A percentile compares a stretch with the other conserved stretches of the same genome.
Evolutionary conservation across 2,113 vertebrate genomes (phyloP).

Genomic region (Rhabdornis inornatus): DNA sequence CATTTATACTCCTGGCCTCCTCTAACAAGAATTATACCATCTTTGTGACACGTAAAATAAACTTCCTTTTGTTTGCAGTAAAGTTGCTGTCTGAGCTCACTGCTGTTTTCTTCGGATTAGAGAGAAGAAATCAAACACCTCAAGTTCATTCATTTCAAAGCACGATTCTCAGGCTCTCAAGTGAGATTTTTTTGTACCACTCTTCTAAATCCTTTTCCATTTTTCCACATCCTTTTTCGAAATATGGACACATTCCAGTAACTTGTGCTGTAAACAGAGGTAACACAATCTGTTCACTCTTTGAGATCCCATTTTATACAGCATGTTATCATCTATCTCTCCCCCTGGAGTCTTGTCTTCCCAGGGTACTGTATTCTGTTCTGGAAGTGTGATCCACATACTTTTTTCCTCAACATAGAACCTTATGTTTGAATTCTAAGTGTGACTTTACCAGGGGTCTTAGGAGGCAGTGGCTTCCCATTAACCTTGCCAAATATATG

Average conservation of each 20-base stretch:
- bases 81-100: not conserved
- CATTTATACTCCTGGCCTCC: not conserved
- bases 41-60: not conserved
- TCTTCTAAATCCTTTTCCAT: not conserved
- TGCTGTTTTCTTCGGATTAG: not conserved
- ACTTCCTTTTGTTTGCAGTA: not conserved
- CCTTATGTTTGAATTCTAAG: not conserved
- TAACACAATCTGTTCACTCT: slow-evolving; percentile 8
- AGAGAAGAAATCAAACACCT: slow-evolving; percentile 6
- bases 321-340: not conserved
- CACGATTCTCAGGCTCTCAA: not conserved
- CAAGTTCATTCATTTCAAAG: not conserved
- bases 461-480: not conserved
- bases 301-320: not conserved
- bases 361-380: not conserved
- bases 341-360: not conserved
- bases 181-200: not conserved
- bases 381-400: not conserved
- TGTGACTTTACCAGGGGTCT: not conserved
- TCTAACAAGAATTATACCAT: not conserved
- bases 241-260: not conserved
- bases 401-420: not conserved
- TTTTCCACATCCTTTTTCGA: not conserved
- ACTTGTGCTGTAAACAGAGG: slow-evolving; percentile 35
- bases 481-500: not conserved